These are phyloP conservation scores for Microtus richardsoni DNA, from an alignment of 2,113 vertebrate species.

Conservation along the genomic window DNA sequence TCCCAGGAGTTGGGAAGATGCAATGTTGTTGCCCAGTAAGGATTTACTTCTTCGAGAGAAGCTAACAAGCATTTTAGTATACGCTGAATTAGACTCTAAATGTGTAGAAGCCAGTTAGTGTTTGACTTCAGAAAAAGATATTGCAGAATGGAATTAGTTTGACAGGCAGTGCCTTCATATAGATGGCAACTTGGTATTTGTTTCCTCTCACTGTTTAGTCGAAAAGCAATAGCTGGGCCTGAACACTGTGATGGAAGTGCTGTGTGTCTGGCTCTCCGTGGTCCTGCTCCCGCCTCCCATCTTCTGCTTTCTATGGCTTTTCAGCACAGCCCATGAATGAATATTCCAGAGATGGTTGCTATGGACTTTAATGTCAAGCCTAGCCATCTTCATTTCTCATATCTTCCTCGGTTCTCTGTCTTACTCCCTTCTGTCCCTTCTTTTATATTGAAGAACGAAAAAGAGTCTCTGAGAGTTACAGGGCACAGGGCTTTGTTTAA, in stretches of 20 bases:
- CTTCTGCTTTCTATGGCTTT: slow-evolving; percentile 46
- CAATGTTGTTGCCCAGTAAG: neutral
- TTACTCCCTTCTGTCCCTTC: slow-evolving; percentile 19
- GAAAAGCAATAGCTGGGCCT: neutral
- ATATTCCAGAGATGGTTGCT: slow-evolving; percentile 28
- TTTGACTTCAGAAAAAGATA: slow-evolving; percentile 63
- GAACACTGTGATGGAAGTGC: slow-evolving; percentile 14
- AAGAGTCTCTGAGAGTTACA: slow-evolving; percentile 59
- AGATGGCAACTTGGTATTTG: neutral
- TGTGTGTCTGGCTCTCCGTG: neutral
- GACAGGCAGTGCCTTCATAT: slow-evolving; percentile 10
- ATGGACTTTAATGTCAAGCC: neutral
- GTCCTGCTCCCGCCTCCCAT: neutral
- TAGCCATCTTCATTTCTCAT: neutral
- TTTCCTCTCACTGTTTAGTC: neutral
- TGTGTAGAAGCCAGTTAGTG: slow-evolving; percentile 59
- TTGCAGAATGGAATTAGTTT: slow-evolving; percentile 54
- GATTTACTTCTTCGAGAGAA: slow-evolving; percentile 63
- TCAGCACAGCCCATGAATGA: neutral
- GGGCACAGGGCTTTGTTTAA: neutral
- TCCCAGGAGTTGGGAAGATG: neutral
- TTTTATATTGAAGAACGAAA: neutral
- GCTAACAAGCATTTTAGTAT: slow-evolving; percentile 66
- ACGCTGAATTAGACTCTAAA: slow-evolving; percentile 59
- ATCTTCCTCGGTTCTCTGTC: neutral